Percentiles rank a stretch among this genome's conserved stretches.
These are phyloP conservation scores for Eremophila alpestris DNA, from an alignment of 2,797 vertebrate genomes.

Conservation along the genomic window DNA sequence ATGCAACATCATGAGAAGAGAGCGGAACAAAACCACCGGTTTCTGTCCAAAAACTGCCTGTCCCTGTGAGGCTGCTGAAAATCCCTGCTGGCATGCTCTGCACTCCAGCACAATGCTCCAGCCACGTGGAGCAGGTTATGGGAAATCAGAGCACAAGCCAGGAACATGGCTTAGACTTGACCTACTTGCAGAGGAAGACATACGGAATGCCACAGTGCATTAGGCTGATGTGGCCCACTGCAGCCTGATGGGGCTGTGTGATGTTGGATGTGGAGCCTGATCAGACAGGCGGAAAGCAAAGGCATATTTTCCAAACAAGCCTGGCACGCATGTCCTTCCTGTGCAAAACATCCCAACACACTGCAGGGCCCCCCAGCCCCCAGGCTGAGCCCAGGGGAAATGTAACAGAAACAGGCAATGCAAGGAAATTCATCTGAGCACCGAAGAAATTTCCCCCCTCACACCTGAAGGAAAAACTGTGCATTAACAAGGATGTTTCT, in stretches of 20 bases:
- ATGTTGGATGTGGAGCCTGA: constrained; percentile 71
- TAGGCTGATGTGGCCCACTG: constrained; percentile 78
- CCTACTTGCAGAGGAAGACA: constrained; percentile 86
- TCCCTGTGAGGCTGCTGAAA: constrained; percentile 24
- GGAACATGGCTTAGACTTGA: constrained; percentile 84
- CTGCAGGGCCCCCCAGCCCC: not conserved
- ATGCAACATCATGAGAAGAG: not conserved
- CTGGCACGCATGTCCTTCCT: constrained; percentile 69
- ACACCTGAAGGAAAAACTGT: not conserved
- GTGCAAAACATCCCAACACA: constrained; percentile 46
- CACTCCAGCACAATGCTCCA: not conserved
- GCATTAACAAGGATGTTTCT: not conserved
- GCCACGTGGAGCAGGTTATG: constrained; percentile 52
- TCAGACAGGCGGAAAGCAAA: constrained; percentile 84
- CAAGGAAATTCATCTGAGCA: not conserved
- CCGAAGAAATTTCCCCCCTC: not conserved
- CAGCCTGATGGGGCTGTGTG: constrained; percentile 80
- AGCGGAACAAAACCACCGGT: not conserved
- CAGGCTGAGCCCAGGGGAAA: constrained; percentile 6
- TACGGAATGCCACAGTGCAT: constrained; percentile 83
- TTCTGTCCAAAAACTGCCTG: not conserved
- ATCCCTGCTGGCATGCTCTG: not conserved
- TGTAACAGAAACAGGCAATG: not conserved
- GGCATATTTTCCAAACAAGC: constrained; percentile 79
- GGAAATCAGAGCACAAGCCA: constrained; percentile 54